A percentile compares a stretch with the other conserved stretches of the same genome.
phyloP scores from a whole-genome alignment of 1,140 invertebrate genomes.

The Procambarus virginalis region DNA sequence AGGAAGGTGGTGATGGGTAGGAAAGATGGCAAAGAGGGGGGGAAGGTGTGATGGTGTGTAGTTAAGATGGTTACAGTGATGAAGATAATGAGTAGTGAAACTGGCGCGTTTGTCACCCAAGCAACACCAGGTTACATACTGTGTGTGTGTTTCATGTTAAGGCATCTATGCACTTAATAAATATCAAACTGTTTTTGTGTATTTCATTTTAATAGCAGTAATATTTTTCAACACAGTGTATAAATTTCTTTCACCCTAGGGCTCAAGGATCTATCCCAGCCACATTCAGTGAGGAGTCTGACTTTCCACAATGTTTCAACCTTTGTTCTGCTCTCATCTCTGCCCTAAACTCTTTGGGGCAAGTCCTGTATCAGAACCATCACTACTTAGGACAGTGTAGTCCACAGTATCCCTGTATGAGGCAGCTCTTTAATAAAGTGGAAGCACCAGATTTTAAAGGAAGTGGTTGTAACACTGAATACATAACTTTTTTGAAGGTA shows the following conservation, averaged over 20 bases:
- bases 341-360: background rate
- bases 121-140: too few species aligned
- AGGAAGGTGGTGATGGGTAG: too few species aligned
- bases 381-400: background rate
- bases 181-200: too few species aligned
- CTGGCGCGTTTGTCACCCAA: too few species aligned
- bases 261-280: background rate
- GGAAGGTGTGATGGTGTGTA: too few species aligned
- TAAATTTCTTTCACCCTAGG: background rate
- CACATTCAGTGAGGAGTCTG: background rate
- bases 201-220: too few species aligned
- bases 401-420: constrained; percentile 13
- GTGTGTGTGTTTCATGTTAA: too few species aligned
- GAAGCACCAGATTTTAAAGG: background rate
- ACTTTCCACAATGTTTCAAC: background rate
- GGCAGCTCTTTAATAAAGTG: constrained; percentile 9
- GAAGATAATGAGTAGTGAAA: too few species aligned
- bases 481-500: background rate
- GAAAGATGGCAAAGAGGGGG: too few species aligned
- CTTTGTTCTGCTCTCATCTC: background rate
- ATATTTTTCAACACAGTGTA: background rate
- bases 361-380: background rate
- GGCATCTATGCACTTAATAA: too few species aligned
- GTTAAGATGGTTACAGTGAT: too few species aligned
- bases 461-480: background rate